Percentiles rank a stretch among this genome's conserved stretches.
These are phyloP conservation scores for Diplodus puntazzo DNA, from an alignment of 2,797 vertebrate species.

Conservation along the genomic window DNA sequence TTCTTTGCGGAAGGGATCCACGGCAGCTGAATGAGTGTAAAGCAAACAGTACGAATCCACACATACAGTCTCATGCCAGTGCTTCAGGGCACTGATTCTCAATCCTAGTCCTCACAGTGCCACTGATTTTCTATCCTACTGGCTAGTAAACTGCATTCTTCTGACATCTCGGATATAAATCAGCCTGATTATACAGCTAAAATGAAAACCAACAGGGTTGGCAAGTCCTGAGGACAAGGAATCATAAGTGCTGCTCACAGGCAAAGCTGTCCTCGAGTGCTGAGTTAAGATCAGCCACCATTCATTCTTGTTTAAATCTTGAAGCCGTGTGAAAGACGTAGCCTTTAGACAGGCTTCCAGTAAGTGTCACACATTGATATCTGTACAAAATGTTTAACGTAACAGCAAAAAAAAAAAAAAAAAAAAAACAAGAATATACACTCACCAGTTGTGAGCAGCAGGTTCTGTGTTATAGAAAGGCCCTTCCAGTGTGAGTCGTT, in stretches of 20 bases:
- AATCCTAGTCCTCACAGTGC: conserved; percentile 4
- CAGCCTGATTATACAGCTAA: conserved; percentile 27
- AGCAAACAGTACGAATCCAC: conserved; percentile 21
- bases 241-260: conserved; percentile 23
- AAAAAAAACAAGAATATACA: conserved; percentile 4
- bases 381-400: background rate
- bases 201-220: conserved; percentile 24
- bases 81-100: conserved; percentile 27
- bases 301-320: conserved; percentile 12
- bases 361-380: background rate
- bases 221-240: background rate
- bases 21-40: conserved; percentile 5
- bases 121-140: conserved; percentile 11
- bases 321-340: background rate
- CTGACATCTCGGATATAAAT: conserved; percentile 20
- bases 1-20: conserved; percentile 1
- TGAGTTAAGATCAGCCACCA: conserved; percentile 29
- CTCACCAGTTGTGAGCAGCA: conserved; percentile 68
- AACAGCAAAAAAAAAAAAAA: background rate
- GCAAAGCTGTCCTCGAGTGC: conserved; percentile 9
- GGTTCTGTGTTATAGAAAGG: conserved; percentile 62
- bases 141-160: conserved; percentile 19
- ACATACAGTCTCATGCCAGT: conserved; percentile 2
- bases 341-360: background rate
- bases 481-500: conserved; percentile 60